These are phyloP conservation scores for Pterocles burchelli DNA, from an alignment of 2,113 vertebrate species.

Conservation along the genomic window DNA sequence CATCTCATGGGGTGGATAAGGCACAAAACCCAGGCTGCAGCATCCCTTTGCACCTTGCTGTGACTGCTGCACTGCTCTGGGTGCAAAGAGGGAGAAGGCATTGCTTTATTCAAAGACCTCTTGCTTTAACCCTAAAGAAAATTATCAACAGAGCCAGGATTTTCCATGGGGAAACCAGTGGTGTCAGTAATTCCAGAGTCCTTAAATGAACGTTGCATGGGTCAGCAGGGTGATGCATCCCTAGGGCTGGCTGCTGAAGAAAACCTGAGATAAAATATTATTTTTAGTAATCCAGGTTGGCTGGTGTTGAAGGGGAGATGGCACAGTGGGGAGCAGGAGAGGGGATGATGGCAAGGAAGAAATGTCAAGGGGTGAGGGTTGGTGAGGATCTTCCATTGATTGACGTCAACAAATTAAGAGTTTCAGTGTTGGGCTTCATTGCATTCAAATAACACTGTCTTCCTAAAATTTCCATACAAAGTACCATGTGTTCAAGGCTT, in stretches of 20 bases:
- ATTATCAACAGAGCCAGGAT: background rate
- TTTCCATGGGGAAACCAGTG: background rate
- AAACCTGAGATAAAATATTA: background rate
- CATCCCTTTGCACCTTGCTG: background rate
- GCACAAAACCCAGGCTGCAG: background rate
- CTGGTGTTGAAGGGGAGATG: background rate
- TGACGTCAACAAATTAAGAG: background rate
- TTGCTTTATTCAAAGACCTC: background rate
- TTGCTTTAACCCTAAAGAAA: background rate
- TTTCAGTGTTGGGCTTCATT: background rate
- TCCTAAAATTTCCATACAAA: background rate
- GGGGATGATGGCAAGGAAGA: background rate
- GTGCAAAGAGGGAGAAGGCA: background rate
- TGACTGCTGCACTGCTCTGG: background rate
- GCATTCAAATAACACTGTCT: background rate
- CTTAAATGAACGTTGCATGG: background rate
- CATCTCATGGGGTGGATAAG: background rate
- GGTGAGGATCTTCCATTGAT: background rate
- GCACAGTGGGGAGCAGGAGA: background rate
- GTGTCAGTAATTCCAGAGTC: background rate
- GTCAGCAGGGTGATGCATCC: background rate
- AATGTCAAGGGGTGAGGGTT: background rate
- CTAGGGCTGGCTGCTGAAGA: background rate
- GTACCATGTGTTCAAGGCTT: background rate
- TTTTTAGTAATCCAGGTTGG: background rate